Evolutionary conservation across 2,797 vertebrate genomes (phyloP), one percentile per base, ranked within the genome.

Genomic region (Acipenser transmontanus): DNA sequence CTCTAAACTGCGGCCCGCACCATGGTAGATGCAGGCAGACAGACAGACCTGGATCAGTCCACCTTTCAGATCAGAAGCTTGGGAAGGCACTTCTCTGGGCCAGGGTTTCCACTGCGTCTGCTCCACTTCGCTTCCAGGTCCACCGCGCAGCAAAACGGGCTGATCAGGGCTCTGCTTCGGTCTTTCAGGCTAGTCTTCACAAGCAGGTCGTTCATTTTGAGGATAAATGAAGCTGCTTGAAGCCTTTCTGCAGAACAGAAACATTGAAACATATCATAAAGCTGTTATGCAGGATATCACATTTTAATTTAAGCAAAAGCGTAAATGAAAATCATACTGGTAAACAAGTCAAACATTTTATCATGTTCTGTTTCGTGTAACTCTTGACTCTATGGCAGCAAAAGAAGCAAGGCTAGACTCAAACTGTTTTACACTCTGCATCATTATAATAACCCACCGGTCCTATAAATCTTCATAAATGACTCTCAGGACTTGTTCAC

Each of bases 91-190:
- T 87, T 82, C 59, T 94, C 90, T 0, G 86, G 84, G 70, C 91
- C 90, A 66, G 93, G 91, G 79, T 91, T 92, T 65, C 95, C 93
- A 59, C 95, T 98, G 80, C 98, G 97, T 72, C 95, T 92, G 82
- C 95, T 98, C 95, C 95, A 98, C 49, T 88, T 91, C 60, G 95
- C 94, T 81, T 96, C 94, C 75, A 96, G 71, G 49, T 85, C 86
- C 34, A 87, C 73, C 71, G 83, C 86, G 72, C 88, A 92, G 73
- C 90, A 94, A 76, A 93, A 93, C 0, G 97, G 97, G 34, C 96
- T 96, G 62, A 93, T 77, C 61, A 99, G 85, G 67, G 84, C 84
- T n/a, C 88, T 89, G 62, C 80, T 89, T 77, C 85, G 88, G 67
- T 93, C 93, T 77, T 76, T 91, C 59, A 98, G 84, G 68, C 93